phyloP scores from a whole-genome alignment of 2,888 invertebrate genomes.

The Diaphora mendica region DNA sequence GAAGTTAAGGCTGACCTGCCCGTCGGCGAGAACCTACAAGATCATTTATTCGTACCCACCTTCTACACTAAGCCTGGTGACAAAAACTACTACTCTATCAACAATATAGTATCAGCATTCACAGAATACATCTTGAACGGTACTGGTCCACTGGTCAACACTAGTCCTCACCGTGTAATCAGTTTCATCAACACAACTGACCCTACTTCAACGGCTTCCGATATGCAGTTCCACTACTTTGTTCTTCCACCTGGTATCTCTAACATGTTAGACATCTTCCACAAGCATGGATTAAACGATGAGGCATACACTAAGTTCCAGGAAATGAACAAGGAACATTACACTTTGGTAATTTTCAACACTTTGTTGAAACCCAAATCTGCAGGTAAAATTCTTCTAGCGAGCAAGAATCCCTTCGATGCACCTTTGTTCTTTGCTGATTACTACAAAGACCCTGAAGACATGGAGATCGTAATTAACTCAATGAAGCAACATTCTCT shows the following conservation, averaged over 20 bases:
- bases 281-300: slow-evolving; percentile 74
- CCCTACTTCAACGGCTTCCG: slow-evolving; percentile 61
- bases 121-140: slow-evolving; percentile 81
- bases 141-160: slow-evolving; percentile 73
- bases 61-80: slow-evolving; percentile 89
- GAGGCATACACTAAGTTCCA: slow-evolving; percentile 75
- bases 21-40: slow-evolving; percentile 92
- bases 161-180: slow-evolving; percentile 78
- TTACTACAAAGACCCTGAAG: slow-evolving; percentile 87
- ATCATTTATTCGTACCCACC: slow-evolving; percentile 91
- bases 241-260: slow-evolving; percentile 85
- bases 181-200: slow-evolving; percentile 86
- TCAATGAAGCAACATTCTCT: slow-evolving; percentile 79
- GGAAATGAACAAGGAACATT: slow-evolving; percentile 74
- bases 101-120: slow-evolving; percentile 72
- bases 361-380: slow-evolving; percentile 89
- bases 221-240: slow-evolving; percentile 87
- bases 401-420: slow-evolving; percentile 88
- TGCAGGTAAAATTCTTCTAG: slow-evolving; percentile 86
- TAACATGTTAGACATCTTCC: slow-evolving; percentile 71
- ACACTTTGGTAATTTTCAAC: slow-evolving; percentile 85
- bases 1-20: slow-evolving; percentile 87
- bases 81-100: slow-evolving; percentile 83
- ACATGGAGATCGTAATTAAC: slow-evolving; percentile 81
- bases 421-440: slow-evolving; percentile 89